Conservation (phyloP, 1,140 invertebrate species). For the Drepana arcuata region DNA sequence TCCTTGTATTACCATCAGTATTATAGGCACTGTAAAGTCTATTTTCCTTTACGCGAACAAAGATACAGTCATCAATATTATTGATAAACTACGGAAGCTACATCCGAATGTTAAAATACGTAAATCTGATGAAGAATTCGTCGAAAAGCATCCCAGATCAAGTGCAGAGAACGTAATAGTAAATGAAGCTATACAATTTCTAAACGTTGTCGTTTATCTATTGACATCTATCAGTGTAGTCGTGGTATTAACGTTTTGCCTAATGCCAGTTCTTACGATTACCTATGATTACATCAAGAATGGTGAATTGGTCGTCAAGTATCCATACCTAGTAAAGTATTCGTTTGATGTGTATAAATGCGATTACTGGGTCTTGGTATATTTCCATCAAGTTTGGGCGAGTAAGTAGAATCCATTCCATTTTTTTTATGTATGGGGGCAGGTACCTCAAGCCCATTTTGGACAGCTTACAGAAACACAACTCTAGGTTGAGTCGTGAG, state of each 20-base stretch:
- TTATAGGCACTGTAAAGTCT: conserved; percentile 20
- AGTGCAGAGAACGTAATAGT: conserved; percentile 1
- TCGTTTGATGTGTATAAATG: conserved; percentile 26
- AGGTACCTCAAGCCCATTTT: too few relatives aligned
- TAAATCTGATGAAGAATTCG: conserved; percentile 1
- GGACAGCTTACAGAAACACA: too few relatives aligned
- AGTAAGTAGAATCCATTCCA: conserved; percentile 39
- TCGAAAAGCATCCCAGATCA: background rate
- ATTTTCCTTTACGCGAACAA: conserved; percentile 15
- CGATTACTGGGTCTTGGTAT: conserved; percentile 24
- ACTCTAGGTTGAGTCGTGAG: too few relatives aligned
- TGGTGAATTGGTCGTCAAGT: conserved; percentile 12
- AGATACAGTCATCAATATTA: conserved; percentile 11
- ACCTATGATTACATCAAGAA: conserved; percentile 19
- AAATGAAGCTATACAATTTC: conserved; percentile 7
- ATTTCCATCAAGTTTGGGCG: conserved; percentile 37
- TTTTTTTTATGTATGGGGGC: too few relatives aligned
- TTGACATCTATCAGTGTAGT: conserved; percentile 1
- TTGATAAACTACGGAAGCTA: conserved; percentile 19
- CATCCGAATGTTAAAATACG: conserved; percentile 14
- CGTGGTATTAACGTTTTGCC: conserved; percentile 12
- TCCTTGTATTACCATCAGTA: conserved; percentile 24
- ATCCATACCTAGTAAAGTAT: conserved; percentile 30
- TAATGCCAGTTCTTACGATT: conserved; percentile 20
- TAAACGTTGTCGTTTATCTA: conserved; percentile 7